Conservation (phyloP, 2,888 invertebrate species). For the Pediacus dermestoides region DNA sequence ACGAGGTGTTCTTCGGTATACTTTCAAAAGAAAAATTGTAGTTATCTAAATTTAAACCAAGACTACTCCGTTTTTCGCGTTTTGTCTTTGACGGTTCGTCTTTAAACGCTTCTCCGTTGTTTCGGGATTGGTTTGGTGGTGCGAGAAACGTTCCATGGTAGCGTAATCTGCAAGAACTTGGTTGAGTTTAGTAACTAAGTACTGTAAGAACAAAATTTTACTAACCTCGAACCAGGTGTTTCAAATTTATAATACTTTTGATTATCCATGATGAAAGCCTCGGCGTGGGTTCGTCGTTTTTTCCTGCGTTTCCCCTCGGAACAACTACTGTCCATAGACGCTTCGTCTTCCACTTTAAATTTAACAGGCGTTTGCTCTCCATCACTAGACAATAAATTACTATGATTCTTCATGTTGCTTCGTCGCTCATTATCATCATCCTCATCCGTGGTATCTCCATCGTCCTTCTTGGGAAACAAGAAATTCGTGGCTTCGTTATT, state of each 20-base stretch:
- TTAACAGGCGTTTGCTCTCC: conserved; percentile 9
- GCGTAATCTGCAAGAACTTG: conserved; percentile 43
- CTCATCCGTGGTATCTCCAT: conserved; percentile 51
- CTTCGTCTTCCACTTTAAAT: conserved; percentile 37
- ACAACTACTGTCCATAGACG: conserved; percentile 41
- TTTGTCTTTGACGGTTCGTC: conserved; percentile 1
- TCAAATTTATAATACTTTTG: conserved; percentile 56
- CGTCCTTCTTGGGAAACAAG: conserved; percentile 68
- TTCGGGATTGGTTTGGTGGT: conserved; percentile 29
- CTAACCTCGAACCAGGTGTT: conserved; percentile 51
- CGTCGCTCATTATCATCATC: conserved; percentile 48
- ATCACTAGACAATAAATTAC: conserved; percentile 18
- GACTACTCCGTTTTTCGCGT: too few relatives aligned
- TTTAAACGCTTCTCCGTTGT: conserved; percentile 19
- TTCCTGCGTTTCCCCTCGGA: conserved; percentile 37
- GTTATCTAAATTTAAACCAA: conserved; percentile 56
- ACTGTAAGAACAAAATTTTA: conserved; percentile 12
- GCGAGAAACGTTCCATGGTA: conserved; percentile 46
- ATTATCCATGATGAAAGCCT: conserved; percentile 58
- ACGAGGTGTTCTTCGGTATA: conserved; percentile 69
- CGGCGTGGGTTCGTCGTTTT: conserved; percentile 55
- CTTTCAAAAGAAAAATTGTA: conserved; percentile 73
- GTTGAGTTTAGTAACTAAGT: conserved; percentile 8
- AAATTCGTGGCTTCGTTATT: conserved; percentile 86
- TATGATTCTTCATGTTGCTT: conserved; percentile 17